phyloP scores from a whole-genome alignment of 2,113 vertebrate genomes.

The Antennarius striatus region DNA sequence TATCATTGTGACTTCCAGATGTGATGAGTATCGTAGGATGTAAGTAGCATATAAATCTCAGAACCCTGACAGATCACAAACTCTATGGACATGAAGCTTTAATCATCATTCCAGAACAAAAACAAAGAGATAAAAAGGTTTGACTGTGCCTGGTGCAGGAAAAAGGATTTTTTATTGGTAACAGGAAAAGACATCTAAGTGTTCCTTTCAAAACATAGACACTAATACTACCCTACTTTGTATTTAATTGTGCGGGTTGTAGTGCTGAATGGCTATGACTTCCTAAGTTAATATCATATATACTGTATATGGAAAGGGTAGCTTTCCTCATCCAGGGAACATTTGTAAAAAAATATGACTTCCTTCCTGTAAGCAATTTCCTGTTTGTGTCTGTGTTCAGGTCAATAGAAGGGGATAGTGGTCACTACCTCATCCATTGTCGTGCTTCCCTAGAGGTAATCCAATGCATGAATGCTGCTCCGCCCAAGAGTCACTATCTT shows the following conservation, averaged over 20 bases:
- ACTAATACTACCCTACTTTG: neutral
- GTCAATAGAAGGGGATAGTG: constrained; percentile 62
- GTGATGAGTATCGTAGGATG: constrained; percentile 60
- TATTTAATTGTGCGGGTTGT: neutral
- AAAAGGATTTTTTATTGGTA: constrained; percentile 41
- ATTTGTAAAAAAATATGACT: constrained; percentile 72
- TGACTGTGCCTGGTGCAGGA: constrained; percentile 47
- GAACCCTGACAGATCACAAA: constrained; percentile 53
- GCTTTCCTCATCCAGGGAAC: constrained; percentile 36
- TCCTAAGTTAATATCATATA: constrained; percentile 13
- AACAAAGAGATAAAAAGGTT: constrained; percentile 64
- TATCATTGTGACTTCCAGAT: constrained; percentile 60
- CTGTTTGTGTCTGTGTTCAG: constrained; percentile 79
- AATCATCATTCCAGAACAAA: constrained; percentile 65
- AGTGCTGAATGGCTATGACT: neutral
- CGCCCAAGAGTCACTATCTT: constrained; percentile 21
- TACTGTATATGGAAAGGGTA: constrained; percentile 33
- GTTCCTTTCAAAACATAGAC: constrained; percentile 34
- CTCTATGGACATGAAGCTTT: constrained; percentile 48
- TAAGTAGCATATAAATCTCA: constrained; percentile 58
- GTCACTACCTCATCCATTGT: constrained; percentile 32
- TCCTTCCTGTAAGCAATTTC: constrained; percentile 78
- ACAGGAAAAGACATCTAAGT: constrained; percentile 45
- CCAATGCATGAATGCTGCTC: neutral
- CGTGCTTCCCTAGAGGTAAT: constrained; percentile 46